phyloP scores from a whole-genome alignment of 2,113 vertebrate species.

The Terrapene triunguis region DNA sequence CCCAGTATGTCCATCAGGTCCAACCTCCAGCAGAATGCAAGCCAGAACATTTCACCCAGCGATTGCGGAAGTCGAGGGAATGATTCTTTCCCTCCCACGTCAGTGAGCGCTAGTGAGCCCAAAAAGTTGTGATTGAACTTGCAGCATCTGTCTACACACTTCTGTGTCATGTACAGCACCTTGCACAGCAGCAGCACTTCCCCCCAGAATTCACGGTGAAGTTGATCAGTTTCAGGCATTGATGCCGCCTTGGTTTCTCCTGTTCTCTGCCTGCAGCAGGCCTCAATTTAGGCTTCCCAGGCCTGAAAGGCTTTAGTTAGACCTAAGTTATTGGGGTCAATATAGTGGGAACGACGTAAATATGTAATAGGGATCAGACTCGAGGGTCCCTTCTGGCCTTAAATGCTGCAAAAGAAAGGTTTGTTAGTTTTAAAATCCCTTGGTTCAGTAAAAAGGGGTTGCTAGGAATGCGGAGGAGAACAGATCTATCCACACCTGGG shows the following conservation, averaged over 20 bases:
- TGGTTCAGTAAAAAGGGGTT: background rate
- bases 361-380: background rate
- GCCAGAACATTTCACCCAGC: background rate
- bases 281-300: background rate
- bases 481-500: background rate
- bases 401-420: background rate
- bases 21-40: background rate
- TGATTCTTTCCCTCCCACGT: background rate
- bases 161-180: background rate
- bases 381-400: background rate
- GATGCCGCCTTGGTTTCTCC: background rate
- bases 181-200: background rate
- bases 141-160: too few species aligned
- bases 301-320: background rate
- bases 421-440: background rate
- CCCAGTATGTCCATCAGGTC: background rate
- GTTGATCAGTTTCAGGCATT: background rate
- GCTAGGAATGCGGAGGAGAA: background rate
- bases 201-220: too few species aligned
- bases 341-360: background rate
- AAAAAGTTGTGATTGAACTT: background rate
- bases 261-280: background rate
- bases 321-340: background rate
- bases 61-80: too few species aligned
- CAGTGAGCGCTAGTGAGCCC: background rate